Percentiles rank a stretch among this genome's conserved stretches.
Conservation (phyloP, 2,113 vertebrate genomes). For the Pheucticus melanocephalus region DNA sequence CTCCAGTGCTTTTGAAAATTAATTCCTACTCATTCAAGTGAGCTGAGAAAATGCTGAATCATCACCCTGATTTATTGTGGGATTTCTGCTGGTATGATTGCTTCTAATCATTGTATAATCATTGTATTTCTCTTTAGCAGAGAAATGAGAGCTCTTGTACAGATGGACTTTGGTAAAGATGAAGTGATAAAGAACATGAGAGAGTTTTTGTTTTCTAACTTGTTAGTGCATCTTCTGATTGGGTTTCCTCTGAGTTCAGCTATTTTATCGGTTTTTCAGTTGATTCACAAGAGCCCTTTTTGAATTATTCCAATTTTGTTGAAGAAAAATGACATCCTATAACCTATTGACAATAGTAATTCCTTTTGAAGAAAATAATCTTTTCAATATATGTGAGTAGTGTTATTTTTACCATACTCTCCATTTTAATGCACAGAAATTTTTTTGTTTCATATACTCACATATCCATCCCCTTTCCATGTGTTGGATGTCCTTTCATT, state of each 20-base stretch:
- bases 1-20: neutral
- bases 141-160: slow-evolving; percentile 1
- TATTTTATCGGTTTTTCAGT: slow-evolving; percentile 14
- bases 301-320: neutral
- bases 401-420: neutral
- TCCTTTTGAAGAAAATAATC: neutral
- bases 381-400: neutral
- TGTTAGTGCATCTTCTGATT: slow-evolving; percentile 7
- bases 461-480: neutral
- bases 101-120: slow-evolving; percentile 17
- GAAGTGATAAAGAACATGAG: slow-evolving; percentile 22
- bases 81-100: neutral
- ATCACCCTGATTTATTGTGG: neutral
- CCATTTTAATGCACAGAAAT: neutral
- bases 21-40: neutral
- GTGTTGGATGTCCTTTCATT: slow-evolving; percentile 3
- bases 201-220: neutral
- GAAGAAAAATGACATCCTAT: neutral
- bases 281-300: neutral
- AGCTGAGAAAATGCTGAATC: slow-evolving; percentile 17
- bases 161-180: slow-evolving; percentile 33
- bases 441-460: neutral
- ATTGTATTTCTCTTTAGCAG: neutral
- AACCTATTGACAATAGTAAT: neutral
- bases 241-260: neutral